Evolutionary conservation across 2,113 vertebrate genomes (phyloP), one percentile per base, ranked within the genome.

Genomic region (Australoheros scitulus): DNA sequence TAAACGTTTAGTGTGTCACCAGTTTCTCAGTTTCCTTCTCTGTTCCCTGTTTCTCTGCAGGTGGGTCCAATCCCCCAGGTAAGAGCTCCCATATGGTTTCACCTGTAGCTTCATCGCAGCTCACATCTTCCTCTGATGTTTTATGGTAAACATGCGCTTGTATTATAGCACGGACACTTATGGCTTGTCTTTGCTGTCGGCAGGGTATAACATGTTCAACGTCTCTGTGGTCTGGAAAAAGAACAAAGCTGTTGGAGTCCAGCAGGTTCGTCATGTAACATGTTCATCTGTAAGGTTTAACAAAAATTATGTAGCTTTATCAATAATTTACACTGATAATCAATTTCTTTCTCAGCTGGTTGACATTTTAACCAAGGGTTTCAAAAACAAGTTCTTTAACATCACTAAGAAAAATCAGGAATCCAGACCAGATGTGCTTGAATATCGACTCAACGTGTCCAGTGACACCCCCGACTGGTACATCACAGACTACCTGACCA

Each of bases 381-480:
- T 96, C 82, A 80, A 94, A 74, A 96, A 96, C 84, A 97, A 97
- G 82, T 97, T 95, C 91, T 96, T 96, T 92, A 95, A 91, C 0
- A 88, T 94, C 50, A 94, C 83, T 15, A 61, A 77, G 60, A 94
- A 82, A 61, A 8, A 29, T 14, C 26, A 38, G 4, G 81, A 11
- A 17, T 65, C 88, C 17, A 5, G 1, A 32, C 61, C 50, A 7
- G 83, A 18, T 32, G 61, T 47, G 20, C 78, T 47, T 0, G 95
- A 96, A 81, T 96, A 95, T 89, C 93, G 93, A 6, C 90, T 97
- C 75, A 95, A 94, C n/a, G 86, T 97, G 85, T 96, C 96, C 82
- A 96, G 94, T 61, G 96, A 97, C 88, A 97, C 96, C 0, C 96
- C 96, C 0, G 94, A 96, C 90, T 97, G 96, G 96, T 97, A 96